Conservation (phyloP, 2,888 invertebrate genomes). For the Exocentrus adspersus region DNA sequence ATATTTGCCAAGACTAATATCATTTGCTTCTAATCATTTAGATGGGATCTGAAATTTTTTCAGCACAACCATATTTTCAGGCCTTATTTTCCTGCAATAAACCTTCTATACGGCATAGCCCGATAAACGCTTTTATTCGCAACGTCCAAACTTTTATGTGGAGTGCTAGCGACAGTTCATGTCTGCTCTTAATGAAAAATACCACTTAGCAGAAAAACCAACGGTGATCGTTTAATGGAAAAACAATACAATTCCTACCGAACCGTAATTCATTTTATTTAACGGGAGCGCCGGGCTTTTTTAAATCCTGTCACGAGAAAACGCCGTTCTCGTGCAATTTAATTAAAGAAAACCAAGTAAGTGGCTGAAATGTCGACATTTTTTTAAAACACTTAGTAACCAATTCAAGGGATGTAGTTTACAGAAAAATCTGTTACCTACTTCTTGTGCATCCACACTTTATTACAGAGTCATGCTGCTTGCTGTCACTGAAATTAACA, state of each 20-base stretch:
- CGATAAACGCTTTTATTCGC: constrained; percentile 42
- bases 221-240: constrained; percentile 44
- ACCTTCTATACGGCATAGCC: too few relatives aligned
- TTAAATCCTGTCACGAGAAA: constrained; percentile 1
- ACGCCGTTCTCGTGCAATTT: constrained; percentile 6
- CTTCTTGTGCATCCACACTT: not conserved
- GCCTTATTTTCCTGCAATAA: too few relatives aligned
- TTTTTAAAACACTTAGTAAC: too few relatives aligned
- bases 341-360: constrained; percentile 9
- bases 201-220: constrained; percentile 40
- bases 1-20: too few relatives aligned
- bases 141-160: constrained; percentile 27
- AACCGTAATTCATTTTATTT: constrained; percentile 40
- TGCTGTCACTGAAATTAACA: not conserved
- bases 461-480: not conserved
- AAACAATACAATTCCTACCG: constrained; percentile 41
- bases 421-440: too few relatives aligned
- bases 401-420: too few relatives aligned
- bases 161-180: constrained; percentile 28
- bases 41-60: too few relatives aligned
- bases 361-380: too few relatives aligned
- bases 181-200: constrained; percentile 42
- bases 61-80: too few relatives aligned
- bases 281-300: constrained; percentile 11
- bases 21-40: too few relatives aligned